Base-by-base conservation (phyloP, 2,888 invertebrate genomes). In the Spilarctia lutea region DNA sequence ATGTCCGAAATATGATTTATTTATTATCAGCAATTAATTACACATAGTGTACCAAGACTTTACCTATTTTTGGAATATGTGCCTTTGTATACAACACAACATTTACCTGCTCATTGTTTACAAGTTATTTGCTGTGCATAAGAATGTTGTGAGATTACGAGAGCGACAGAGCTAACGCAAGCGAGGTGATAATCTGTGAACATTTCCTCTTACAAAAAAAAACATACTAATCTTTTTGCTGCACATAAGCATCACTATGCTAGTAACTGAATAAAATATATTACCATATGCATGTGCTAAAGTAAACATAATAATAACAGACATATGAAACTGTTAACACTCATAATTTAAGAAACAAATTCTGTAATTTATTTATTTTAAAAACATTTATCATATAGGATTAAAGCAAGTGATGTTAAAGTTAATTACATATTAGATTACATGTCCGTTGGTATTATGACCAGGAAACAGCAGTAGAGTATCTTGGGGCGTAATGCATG, bases 401-500 rank as follows among this genome's bases (percentile, higher is more conserved):
- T 56, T 56, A 56, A 56, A 56, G 8, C 4, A 56, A 56, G 7
- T 56, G n/a, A 56, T 56, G 24, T 24, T 11, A 69, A 60, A 70
- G 66, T 70, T 45, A 18, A 70, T 68, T 45, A 3, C 39, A 20
- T 20, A 39, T 56, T 20, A 71, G 30, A 10, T 68, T 52, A 71
- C 56, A 71, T 35, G 52, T 66, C 33, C 11, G 76, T 77, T 79
- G 75, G 24, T 63, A 63, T 77, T 75, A 76, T 70, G 63, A 81
- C 69, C 72, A 79, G 76, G 77, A 79, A 78, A 75, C 70, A 63
- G 63, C 35, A 69, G 42, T 74, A 52, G 67, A 81, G 76, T 79
- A 79, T 73, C 75, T 82, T 79, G 79, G 79, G 78, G 74, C 67
- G 81, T 71, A 70, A 65, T 72, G 30, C 24, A 63, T 63, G 27